phyloP scores from a whole-genome alignment of 30 jellyfish, hydroid and myxozoan species.

The Turritopsis dohrnii region DNA sequence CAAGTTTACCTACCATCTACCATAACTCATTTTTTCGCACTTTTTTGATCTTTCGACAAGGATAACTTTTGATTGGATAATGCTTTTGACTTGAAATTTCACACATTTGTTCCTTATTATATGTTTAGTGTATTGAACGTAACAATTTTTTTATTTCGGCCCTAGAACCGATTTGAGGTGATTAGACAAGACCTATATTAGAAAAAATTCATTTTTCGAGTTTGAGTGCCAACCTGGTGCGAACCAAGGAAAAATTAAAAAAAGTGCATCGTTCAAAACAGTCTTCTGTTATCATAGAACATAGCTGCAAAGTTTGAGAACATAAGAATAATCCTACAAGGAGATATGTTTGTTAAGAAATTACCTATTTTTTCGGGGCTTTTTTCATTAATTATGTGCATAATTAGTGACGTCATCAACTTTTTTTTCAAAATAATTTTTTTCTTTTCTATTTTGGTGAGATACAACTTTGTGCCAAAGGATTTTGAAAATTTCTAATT shows the following conservation, averaged over 20 bases:
- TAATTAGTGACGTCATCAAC: too few species aligned
- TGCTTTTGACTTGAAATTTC: constrained; percentile 18
- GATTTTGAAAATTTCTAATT: not conserved
- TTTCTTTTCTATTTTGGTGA: too few species aligned
- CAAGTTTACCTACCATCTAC: too few species aligned
- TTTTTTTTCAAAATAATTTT: too few species aligned
- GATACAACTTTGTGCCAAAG: too few species aligned
- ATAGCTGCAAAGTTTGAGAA: constrained; percentile 8
- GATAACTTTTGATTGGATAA: constrained; percentile 37
- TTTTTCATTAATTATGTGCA: not conserved
- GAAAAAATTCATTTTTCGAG: not conserved
- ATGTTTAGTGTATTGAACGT: constrained; percentile 16
- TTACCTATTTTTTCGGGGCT: not conserved
- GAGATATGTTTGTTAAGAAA: not conserved
- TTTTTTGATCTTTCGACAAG: constrained; percentile 22
- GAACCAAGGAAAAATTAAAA: not conserved
- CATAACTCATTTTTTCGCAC: constrained; percentile 1
- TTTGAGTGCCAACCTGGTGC: constrained; percentile 19
- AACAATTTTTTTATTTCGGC: not conserved
- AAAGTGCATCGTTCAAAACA: constrained; percentile 23
- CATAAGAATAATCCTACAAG: constrained; percentile 1
- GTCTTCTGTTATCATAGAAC: not conserved
- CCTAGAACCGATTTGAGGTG: not conserved
- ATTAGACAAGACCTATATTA: not conserved
- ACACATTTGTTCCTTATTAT: not conserved